These are phyloP conservation scores for Omphaloscelis lunosa DNA, from an alignment of 2,888 invertebrate species.

Conservation along the genomic window DNA sequence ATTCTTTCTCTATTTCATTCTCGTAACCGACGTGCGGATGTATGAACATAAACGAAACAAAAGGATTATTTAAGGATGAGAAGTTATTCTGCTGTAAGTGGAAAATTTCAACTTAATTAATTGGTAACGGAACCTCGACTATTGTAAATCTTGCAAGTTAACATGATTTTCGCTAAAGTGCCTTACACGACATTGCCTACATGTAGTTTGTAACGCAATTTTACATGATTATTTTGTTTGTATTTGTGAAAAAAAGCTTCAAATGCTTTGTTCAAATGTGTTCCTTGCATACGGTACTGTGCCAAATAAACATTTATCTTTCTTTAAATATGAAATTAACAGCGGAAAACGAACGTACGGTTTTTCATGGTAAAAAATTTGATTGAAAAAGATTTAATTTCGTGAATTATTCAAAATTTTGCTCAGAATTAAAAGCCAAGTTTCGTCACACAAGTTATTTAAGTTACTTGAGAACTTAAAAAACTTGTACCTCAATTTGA, in stretches of 20 bases:
- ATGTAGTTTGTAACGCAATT: not conserved
- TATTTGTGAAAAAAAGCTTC: not conserved
- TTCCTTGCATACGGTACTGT: too few relatives aligned
- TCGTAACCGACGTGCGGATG: too few relatives aligned
- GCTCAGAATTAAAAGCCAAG: too few relatives aligned
- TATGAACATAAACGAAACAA: too few relatives aligned
- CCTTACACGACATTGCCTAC: not conserved
- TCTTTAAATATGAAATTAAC: not conserved
- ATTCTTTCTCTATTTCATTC: too few relatives aligned
- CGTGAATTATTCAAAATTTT: not conserved
- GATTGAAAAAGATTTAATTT: too few relatives aligned
- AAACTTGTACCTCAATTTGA: constrained; percentile 15
- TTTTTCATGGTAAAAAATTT: too few relatives aligned
- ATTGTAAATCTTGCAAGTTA: not conserved
- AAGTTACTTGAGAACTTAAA: too few relatives aligned
- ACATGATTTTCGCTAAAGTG: not conserved
- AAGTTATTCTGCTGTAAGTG: not conserved
- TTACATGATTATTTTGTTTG: not conserved
- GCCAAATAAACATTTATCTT: too few relatives aligned
- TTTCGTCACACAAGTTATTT: not conserved
- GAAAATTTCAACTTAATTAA: not conserved
- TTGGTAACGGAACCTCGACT: not conserved
- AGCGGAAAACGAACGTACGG: not conserved
- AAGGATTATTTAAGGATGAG: too few relatives aligned
- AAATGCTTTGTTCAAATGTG: too few relatives aligned